Base-by-base conservation (phyloP, 2,797 vertebrate genomes). In the Harpagifer antarcticus region DNA sequence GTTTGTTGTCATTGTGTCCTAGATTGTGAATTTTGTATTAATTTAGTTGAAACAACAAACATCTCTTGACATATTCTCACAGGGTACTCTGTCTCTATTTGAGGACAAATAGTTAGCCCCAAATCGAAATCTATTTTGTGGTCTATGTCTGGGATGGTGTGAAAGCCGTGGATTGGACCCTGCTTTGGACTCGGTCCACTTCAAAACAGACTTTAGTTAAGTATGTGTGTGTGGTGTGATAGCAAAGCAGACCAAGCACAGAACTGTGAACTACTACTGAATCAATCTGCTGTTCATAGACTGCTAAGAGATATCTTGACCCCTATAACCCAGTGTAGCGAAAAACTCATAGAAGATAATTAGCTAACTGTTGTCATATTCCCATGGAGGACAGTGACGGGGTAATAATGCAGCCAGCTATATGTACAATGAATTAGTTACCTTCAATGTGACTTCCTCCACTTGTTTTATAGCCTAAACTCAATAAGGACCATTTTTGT, bases 141-240 rank as follows among this genome's bases (percentile, higher is more conserved):
- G n/a, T 4, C 23, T 37, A 3, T 33, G 37, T 52, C 47, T 9
- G 45, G 4, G 16, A 40, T 33, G 31, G 33, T 61, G 47, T 66
- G n/a, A 58, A 73, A 57, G 23, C 59, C 52, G n/a, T 59, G 15
- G 12, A 6, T 47, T 79, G 27, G 59, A 64, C 57, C 42, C 45
- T 23, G n/a, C 9, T 23, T 47, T 19, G 33, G 23, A 56, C 23
- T 61, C 15, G 5, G 19, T 9, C 31, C 44, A 12, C 13, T 42
- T 64, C 52, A 11, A 48, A 48, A 33, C 20, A 3, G 50, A 43
- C 56, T 59, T 44, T 11, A 1, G 43, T 44, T 13, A 17, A 20
- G 9, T 27, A 27, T 31, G 0, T 27, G 10, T 54, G 31, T 44
- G 20, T 52, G 33, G 52, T 55, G 20, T 67, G 23, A 45, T 11